A percentile compares a stretch with the other conserved stretches of the same genome.
Conservation (phyloP, 1,140 invertebrate species). For the Maniola jurtina region DNA sequence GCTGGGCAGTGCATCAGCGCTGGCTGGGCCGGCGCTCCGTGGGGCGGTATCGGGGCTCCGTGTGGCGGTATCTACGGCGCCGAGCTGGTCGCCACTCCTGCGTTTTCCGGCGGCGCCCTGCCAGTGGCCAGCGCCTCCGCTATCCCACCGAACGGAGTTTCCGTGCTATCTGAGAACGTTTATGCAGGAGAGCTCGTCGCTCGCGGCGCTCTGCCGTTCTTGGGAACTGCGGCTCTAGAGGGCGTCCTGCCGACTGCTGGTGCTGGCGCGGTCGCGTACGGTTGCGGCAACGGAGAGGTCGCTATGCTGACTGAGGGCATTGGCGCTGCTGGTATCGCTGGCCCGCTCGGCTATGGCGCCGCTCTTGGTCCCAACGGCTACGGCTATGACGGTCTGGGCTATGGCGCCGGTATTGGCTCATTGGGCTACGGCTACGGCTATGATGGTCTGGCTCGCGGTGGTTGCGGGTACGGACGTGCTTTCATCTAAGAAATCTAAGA, state of each 20-base stretch:
- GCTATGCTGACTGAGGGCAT: constrained; percentile 40
- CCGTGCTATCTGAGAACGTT: constrained; percentile 41
- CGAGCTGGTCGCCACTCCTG: background rate
- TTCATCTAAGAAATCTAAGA: background rate
- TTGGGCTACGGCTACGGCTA: background rate
- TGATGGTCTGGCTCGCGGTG: constrained; percentile 9
- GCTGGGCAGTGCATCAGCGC: constrained; percentile 9
- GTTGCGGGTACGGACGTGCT: background rate
- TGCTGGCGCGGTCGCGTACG: constrained; percentile 39
- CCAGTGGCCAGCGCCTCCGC: constrained; percentile 42
- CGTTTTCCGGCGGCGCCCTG: constrained; percentile 36
- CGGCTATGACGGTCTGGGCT: constrained; percentile 16
- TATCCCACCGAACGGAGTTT: constrained; percentile 43
- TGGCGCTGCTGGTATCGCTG: constrained; percentile 9
- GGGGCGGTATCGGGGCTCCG: background rate
- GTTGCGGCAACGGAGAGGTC: constrained; percentile 42
- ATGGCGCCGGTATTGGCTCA: background rate
- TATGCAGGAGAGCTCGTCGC: constrained; percentile 19
- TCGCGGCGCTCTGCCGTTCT: background rate
- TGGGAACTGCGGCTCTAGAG: constrained; percentile 9
- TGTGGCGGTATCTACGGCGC: background rate
- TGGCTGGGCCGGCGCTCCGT: background rate
- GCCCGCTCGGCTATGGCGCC: constrained; percentile 17
- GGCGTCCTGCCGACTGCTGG: constrained; percentile 33
- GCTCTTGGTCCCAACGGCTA: background rate